Base-by-base conservation (phyloP, 2,797 vertebrate species). In the Myotis pilosus region DNA sequence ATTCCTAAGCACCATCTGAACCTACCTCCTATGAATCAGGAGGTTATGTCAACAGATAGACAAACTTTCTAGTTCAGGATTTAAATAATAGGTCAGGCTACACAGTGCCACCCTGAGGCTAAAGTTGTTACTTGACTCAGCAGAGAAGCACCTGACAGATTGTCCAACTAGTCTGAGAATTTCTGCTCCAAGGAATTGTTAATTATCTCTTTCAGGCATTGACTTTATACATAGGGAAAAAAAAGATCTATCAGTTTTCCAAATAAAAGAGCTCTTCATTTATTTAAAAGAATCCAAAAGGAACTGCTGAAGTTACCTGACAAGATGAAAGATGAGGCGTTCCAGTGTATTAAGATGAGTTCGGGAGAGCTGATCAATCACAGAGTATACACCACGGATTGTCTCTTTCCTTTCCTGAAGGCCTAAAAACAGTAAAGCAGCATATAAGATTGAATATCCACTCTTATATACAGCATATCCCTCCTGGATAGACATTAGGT, bases 281-380 rank as follows among this genome's bases (percentile, higher is more conserved):
- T 41, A 74, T 49, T 84, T 88, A 75, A 93, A 94, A 36, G 8
- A 71, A 92, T 33, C 10, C 68, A 89, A 81, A 33, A 72, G n/a
- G 69, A 95, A 80, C 25, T 64, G 41, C 66, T 84, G 64, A 72
- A 92, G 80, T 2, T 98, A 99, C 99, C 99, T 99, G 98, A 99
- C 99, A 4, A 99, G 98, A 97, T 99, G 99, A 98, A 99, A 99
- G 94, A 99, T 99, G 94, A 99, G 99, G 79, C 99, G 99, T 94
- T 99, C 99, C 96, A 99, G 97, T 23, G 99, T 99, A 98, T 98
- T 99, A 33, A 99, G 98, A 95, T 99, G 99, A 92, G 99, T 99
- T 97, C 99, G 98, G 97, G 99, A 99, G n/a, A 99, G 99, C 98
- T 99, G 99, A 97, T 99, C 99, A 0, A 99, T 99, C 87, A 99